These are phyloP conservation scores for Intellagama lesueurii DNA, from an alignment of 2,797 vertebrate genomes.

Conservation along the genomic window DNA sequence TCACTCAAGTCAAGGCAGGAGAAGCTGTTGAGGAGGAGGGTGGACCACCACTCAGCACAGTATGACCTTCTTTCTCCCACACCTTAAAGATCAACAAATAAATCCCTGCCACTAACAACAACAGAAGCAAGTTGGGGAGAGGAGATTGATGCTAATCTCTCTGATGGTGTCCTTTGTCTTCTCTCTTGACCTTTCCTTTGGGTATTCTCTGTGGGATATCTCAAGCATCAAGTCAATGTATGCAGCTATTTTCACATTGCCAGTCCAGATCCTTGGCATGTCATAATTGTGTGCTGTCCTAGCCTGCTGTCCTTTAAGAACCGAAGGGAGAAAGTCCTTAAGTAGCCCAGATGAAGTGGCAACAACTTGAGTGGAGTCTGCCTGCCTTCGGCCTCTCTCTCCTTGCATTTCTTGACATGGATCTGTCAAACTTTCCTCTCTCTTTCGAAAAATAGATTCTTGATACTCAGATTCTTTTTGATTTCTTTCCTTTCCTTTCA, in stretches of 20 bases:
- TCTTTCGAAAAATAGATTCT: conserved; percentile 21
- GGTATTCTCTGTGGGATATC: background rate
- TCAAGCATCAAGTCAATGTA: accelerated
- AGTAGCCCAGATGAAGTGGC: conserved; percentile 56
- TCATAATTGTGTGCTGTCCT: conserved; percentile 43
- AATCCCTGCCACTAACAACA: background rate
- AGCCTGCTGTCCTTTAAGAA: conserved; percentile 29
- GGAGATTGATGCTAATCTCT: background rate
- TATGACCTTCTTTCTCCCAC: no score
- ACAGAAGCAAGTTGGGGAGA: no score
- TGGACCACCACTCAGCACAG: no score
- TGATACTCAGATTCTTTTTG: conserved; percentile 8
- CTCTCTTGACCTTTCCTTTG: conserved; percentile 30
- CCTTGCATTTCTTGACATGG: conserved; percentile 49
- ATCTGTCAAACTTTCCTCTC: conserved; percentile 52
- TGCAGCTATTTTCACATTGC: background rate
- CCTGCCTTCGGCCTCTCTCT: conserved; percentile 51
- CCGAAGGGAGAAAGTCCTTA: conserved; percentile 52
- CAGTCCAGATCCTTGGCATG: background rate
- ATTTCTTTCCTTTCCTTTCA: no score
- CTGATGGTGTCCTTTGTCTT: conserved; percentile 18
- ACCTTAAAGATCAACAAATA: background rate
- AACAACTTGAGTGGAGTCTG: conserved; percentile 52
- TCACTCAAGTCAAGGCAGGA: no score
- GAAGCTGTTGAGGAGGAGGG: no score